These are phyloP conservation scores for Dorcus hopei DNA, from an alignment of 2,888 invertebrate genomes.

Conservation along the genomic window DNA sequence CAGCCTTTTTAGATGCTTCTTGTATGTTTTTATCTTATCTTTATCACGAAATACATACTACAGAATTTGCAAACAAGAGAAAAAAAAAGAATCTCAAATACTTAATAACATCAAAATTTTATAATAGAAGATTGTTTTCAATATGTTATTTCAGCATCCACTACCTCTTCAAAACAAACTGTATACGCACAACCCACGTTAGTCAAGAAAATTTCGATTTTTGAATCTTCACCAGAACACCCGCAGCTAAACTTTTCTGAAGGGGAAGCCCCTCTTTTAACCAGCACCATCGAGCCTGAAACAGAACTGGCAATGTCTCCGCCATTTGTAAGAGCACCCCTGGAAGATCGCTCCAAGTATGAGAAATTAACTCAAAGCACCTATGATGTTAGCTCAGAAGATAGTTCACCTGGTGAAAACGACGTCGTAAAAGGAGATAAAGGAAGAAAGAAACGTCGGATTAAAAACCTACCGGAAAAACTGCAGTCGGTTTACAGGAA, in stretches of 20 bases:
- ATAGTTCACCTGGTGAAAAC: slow-evolving; percentile 50
- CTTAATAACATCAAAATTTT: neutral
- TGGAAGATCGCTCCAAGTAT: slow-evolving; percentile 73
- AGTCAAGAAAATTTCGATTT: slow-evolving; percentile 12
- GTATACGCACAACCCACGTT: slow-evolving; percentile 7
- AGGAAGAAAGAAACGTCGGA: slow-evolving; percentile 41
- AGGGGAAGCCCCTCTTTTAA: slow-evolving; percentile 48
- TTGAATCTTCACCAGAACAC: slow-evolving; percentile 29
- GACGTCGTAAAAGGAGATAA: slow-evolving; percentile 44
- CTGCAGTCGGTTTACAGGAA: slow-evolving; percentile 55
- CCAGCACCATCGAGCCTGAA: slow-evolving; percentile 39
- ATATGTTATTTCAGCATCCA: slow-evolving; percentile 19
- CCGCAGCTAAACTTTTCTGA: slow-evolving; percentile 34
- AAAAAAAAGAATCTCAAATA: neutral
- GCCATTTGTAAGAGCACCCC: slow-evolving; percentile 59
- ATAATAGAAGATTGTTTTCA: neutral
- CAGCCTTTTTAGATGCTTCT: slow-evolving; percentile 41
- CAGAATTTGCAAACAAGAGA: neutral
- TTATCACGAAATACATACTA: neutral
- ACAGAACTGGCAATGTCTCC: slow-evolving; percentile 43
- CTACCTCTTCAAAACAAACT: slow-evolving; percentile 10
- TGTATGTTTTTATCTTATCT: neutral
- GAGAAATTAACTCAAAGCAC: slow-evolving; percentile 66
- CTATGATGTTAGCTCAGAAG: slow-evolving; percentile 55
- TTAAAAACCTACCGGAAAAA: slow-evolving; percentile 55